These are phyloP conservation scores for Calyptomena viridis DNA, from an alignment of 2,113 vertebrate genomes.

Conservation along the genomic window DNA sequence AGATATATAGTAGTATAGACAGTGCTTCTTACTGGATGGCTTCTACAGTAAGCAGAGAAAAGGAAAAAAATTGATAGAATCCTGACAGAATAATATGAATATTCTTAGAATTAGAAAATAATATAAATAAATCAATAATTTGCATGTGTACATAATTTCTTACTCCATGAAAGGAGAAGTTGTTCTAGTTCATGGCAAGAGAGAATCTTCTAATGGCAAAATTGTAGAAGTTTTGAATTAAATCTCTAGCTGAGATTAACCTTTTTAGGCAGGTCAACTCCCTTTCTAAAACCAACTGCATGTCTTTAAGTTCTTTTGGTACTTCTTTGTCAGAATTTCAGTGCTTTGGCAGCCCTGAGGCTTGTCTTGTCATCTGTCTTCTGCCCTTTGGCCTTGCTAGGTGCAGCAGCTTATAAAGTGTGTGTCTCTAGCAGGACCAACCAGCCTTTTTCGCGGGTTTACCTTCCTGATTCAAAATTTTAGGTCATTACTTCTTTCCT, in stretches of 20 bases:
- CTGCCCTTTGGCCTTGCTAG: background rate
- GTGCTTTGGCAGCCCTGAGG: background rate
- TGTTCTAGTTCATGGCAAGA: background rate
- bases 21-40: background rate
- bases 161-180: background rate
- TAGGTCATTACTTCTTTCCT: background rate
- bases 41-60: background rate
- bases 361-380: background rate
- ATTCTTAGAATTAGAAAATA: background rate
- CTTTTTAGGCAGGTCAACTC: background rate
- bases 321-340: background rate
- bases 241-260: background rate
- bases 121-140: background rate
- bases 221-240: background rate
- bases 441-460: background rate
- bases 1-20: conserved; percentile 1
- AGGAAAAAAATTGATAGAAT: background rate
- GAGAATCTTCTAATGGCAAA: background rate
- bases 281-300: background rate
- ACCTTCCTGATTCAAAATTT: background rate
- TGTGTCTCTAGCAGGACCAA: background rate
- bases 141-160: background rate
- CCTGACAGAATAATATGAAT: background rate
- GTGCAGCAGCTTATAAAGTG: background rate
- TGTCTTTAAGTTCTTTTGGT: background rate